These are phyloP conservation scores for Natrix natrix DNA, from an alignment of 2,797 vertebrate species.

Conservation along the genomic window DNA sequence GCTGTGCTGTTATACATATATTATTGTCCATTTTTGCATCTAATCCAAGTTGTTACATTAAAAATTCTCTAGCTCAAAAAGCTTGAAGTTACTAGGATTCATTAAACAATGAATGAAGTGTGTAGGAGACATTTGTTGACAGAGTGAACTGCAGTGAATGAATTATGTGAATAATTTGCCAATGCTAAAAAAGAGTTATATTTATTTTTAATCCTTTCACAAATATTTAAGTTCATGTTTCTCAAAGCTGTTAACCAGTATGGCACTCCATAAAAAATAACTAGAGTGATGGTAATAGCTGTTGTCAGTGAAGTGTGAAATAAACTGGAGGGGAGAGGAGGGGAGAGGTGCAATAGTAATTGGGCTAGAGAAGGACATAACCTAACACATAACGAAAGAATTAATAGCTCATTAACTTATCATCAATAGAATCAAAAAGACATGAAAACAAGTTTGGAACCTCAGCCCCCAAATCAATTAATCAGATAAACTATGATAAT, in stretches of 20 bases:
- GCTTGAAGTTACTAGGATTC: slow-evolving; percentile 17
- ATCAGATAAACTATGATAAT: not conserved
- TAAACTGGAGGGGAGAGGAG: slow-evolving; percentile 25
- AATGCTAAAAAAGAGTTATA: not conserved
- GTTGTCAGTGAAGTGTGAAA: slow-evolving; percentile 50
- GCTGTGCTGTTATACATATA: not conserved
- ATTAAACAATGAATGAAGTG: not conserved
- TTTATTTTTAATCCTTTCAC: slow-evolving; percentile 22
- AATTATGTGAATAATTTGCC: slow-evolving; percentile 22
- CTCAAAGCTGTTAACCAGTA: slow-evolving; percentile 44
- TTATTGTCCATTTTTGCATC: not conserved
- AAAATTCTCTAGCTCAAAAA: not conserved
- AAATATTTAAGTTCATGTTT: slow-evolving; percentile 43
- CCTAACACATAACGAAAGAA: slow-evolving; percentile 45
- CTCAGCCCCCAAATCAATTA: not conserved
- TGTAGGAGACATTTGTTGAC: not conserved
- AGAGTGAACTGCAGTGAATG: not conserved
- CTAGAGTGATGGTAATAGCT: slow-evolving; percentile 50
- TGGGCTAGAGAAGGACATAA: not conserved
- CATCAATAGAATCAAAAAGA: slow-evolving; percentile 50
- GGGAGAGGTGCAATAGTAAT: slow-evolving; percentile 42
- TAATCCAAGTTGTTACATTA: slow-evolving; percentile 5
- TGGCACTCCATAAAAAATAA: slow-evolving; percentile 37
- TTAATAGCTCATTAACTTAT: not conserved
- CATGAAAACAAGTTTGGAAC: not conserved